Percentiles rank a stretch among this genome's conserved stretches.
phyloP scores from a whole-genome alignment of 2,797 vertebrate genomes.

The Crypturellus tataupa region DNA sequence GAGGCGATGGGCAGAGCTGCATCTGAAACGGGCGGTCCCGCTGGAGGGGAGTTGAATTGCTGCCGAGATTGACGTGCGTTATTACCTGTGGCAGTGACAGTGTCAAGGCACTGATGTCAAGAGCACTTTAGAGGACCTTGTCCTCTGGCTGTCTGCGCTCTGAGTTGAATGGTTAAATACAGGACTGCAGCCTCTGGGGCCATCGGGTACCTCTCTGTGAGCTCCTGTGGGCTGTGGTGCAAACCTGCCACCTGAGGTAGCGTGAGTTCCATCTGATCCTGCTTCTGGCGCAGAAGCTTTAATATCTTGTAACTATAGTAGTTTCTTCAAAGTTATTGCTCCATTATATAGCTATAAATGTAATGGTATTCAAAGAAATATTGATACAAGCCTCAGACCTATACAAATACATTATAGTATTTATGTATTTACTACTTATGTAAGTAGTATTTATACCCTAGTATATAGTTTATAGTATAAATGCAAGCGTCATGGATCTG shows the following conservation, averaged over 20 bases:
- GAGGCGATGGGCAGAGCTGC: not conserved
- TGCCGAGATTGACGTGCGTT: fast-evolving
- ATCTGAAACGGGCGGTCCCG: not conserved
- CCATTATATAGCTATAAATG: fast-evolving
- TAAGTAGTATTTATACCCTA: too few species aligned
- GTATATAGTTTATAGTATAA: too few species aligned
- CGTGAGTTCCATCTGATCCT: not conserved
- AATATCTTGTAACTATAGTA: not conserved
- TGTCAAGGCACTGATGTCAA: not conserved
- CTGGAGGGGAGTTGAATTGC: not conserved
- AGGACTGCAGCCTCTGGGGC: not conserved
- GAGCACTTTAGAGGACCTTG: not conserved
- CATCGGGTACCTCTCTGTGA: fast-evolving
- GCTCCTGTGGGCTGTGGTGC: not conserved
- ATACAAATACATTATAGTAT: too few species aligned
- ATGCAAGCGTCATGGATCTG: not conserved
- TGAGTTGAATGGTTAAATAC: not conserved
- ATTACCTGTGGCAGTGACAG: not conserved
- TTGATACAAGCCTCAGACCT: too few species aligned
- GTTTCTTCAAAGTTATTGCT: not conserved
- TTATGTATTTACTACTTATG: too few species aligned
- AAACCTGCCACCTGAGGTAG: not conserved
- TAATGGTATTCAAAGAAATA: not conserved
- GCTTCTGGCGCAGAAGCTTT: not conserved
- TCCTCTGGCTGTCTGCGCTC: not conserved